Evolutionary conservation across 2,797 vertebrate species (phyloP).

Genomic region (Poeciliopsis turneri): DNA sequence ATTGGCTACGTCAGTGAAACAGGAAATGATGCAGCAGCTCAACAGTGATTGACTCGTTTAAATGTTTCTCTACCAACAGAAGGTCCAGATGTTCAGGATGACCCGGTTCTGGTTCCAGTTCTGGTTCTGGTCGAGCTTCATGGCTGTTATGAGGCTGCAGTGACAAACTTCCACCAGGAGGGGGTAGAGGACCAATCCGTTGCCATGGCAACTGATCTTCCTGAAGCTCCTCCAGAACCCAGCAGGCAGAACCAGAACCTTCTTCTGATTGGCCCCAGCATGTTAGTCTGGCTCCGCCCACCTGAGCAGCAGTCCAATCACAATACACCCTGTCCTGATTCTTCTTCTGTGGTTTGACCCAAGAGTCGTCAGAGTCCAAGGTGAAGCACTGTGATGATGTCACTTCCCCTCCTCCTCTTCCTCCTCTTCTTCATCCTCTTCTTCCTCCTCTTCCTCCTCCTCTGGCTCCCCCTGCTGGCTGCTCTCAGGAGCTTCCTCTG

Average conservation of each 20-base stretch:
- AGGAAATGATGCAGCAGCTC: conserved; percentile 2
- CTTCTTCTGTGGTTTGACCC: neutral
- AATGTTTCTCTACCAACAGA: conserved; percentile 25
- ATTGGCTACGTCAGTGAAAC: conserved; percentile 31
- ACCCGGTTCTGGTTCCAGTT: neutral
- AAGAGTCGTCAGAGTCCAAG: neutral
- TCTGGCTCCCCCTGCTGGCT: neutral
- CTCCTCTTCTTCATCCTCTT: fast-evolving
- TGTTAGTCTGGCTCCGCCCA: conserved; percentile 4
- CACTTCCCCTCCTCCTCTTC: neutral
- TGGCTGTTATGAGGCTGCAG: neutral
- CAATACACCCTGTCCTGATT: neutral
- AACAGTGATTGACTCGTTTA: neutral
- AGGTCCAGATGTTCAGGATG: neutral
- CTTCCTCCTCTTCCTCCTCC: fast-evolving
- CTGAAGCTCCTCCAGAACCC: conserved; percentile 2
- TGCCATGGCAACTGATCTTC: neutral
- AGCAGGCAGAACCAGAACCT: neutral
- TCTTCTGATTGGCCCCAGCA: conserved; percentile 16
- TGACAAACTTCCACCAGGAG: conserved; percentile 1
- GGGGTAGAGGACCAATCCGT: fast-evolving
- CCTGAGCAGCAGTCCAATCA: neutral
- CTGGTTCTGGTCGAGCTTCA: conserved; percentile 5
- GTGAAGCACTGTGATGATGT: conserved; percentile 3
- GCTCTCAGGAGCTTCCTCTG: neutral